A percentile compares a stretch with the other conserved stretches of the same genome.
These are phyloP conservation scores for Philopedon plagiatum DNA, from an alignment of 2,888 invertebrate species.

Conservation along the genomic window DNA sequence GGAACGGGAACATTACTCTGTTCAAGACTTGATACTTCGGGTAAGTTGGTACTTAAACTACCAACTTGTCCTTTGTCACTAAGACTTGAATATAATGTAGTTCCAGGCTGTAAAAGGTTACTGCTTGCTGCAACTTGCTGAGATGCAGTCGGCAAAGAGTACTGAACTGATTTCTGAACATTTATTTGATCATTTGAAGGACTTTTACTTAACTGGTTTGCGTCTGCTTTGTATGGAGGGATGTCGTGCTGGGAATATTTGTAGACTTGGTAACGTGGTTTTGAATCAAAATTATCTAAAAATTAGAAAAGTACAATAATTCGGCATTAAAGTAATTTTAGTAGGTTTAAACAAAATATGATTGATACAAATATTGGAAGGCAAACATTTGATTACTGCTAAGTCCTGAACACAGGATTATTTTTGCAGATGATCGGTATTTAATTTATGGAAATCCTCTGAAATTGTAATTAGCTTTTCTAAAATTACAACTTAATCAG, in stretches of 20 bases:
- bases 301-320: background rate
- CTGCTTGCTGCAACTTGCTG: conserved; percentile 21
- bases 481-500: no score
- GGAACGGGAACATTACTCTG: conserved; percentile 69
- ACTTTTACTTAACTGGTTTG: background rate
- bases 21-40: conserved; percentile 68
- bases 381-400: no score
- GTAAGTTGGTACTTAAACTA: conserved; percentile 70
- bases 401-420: no score
- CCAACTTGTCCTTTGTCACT: conserved; percentile 68
- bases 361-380: no score
- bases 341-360: no score
- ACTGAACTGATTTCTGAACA: conserved; percentile 60
- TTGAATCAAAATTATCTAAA: conserved; percentile 62
- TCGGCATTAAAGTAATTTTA: no score
- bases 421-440: no score
- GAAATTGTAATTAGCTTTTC: no score
- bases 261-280: conserved; percentile 76
- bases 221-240: conserved; percentile 63
- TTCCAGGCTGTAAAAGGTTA: conserved; percentile 59
- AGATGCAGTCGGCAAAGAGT: conserved; percentile 56
- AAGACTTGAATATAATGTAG: conserved; percentile 63
- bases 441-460: no score
- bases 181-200: conserved; percentile 38
- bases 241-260: conserved; percentile 81